Evolutionary conservation across 2,888 invertebrate species (phyloP), one percentile per base, ranked within the genome.

Genomic region (Perizoma affinitatum): DNA sequence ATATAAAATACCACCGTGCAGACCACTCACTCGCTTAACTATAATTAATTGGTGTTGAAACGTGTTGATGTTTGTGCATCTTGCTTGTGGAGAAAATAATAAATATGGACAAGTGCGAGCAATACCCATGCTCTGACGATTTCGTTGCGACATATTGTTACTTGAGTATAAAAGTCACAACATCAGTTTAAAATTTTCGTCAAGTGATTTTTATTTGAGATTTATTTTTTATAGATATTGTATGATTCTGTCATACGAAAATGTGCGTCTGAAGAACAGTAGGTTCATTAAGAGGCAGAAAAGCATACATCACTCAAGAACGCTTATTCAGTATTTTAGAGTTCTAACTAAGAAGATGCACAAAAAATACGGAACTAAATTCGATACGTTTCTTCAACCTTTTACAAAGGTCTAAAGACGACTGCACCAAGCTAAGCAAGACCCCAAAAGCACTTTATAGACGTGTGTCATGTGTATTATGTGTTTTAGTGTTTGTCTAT

Each of bases 401-500:
- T 38, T 58, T 47, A 50, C 52, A 88, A 88, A 87, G 82, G 89
- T 89, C 89, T 85, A 71, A 74, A 73, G 84, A 87, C 90, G 90
- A 85, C 89, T 85, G 75, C 83, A 87, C 89, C 87, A 83, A 69
- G 65, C 68, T 65, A 73, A 56, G 61, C 63, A 58, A 61, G 42
- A 58, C 50, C 56, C 60, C 58, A 48, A 48, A 67, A 71, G 71
- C 67, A 70, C 68, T 64, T 63, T 33, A 53, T 65, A 62, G 61
- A 61, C 67, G 67, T 69, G 68, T 65, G 60, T 62, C 54, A 44
- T 69, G 61, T 65, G 58, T 64, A 38, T 36, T 53, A 49, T 64
- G 61, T 64, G 61, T 58, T 65, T 52, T 49, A 60, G 62, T 68
- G 53, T 58, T 62, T 64, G 61, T 67, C 57, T 52, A 10, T 53